Evolutionary conservation across 2,113 vertebrate species (phyloP).

Genomic region (Hypanus sabinus): DNA sequence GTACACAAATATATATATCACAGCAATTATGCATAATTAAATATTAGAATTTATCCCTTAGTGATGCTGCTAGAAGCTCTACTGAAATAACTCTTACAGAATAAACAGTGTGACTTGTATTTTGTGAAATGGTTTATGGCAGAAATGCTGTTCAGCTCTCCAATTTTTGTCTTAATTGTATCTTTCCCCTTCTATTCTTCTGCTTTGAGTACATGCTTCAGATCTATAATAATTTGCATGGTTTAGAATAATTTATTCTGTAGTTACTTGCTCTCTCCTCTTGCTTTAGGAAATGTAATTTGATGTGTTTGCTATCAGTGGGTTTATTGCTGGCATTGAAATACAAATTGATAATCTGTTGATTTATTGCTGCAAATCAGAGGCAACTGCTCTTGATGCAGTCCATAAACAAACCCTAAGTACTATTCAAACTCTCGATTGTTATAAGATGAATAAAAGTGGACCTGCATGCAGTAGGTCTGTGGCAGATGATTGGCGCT

Average conservation of each 20-base stretch:
- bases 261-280: neutral
- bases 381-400: neutral
- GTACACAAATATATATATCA: neutral
- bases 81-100: neutral
- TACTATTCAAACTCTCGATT: neutral
- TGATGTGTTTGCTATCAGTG: neutral
- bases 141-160: neutral
- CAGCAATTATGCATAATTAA: constrained; percentile 13
- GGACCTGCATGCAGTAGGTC: neutral
- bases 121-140: neutral
- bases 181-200: neutral
- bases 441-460: neutral
- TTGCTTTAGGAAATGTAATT: neutral
- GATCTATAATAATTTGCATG: neutral
- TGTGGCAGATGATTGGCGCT: neutral
- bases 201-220: neutral
- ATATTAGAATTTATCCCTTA: neutral
- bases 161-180: neutral
- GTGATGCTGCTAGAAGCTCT: neutral
- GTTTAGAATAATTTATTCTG: neutral
- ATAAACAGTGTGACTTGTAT: neutral
- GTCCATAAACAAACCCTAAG: neutral
- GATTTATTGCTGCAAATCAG: neutral
- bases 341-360: neutral
- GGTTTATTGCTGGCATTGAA: neutral